Percentiles rank a stretch among this genome's conserved stretches.
phyloP scores from a whole-genome alignment of 2,797 vertebrate species.

The Sebastes diaconus region DNA sequence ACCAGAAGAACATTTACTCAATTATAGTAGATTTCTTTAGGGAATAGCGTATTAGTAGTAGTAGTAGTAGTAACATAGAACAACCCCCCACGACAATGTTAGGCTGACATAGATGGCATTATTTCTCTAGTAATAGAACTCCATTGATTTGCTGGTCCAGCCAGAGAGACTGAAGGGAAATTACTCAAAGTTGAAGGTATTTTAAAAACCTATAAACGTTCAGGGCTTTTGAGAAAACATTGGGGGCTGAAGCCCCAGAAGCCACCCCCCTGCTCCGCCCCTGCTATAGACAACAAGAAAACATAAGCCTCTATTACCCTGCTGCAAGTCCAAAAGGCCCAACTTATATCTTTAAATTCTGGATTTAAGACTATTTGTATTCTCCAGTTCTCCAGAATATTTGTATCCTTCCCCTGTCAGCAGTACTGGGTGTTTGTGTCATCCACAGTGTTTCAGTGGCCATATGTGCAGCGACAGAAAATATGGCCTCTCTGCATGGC shows the following conservation, averaged over 20 bases:
- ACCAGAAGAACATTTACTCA: not conserved
- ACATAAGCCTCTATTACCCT: no score
- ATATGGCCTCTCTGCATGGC: constrained; percentile 42
- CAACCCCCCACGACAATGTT: not conserved
- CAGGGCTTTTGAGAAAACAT: not conserved
- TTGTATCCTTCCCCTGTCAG: not conserved
- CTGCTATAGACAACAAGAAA: not conserved
- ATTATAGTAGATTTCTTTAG: not conserved
- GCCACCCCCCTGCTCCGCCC: not conserved
- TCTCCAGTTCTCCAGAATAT: not conserved
- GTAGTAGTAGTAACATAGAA: not conserved
- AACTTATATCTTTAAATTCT: no score
- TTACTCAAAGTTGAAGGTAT: not conserved
- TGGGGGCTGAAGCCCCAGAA: not conserved
- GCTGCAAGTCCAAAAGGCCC: no score
- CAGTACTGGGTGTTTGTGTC: not conserved
- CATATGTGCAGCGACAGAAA: constrained; percentile 26
- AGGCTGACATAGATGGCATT: not conserved
- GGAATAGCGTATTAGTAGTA: not conserved
- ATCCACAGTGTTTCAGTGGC: not conserved
- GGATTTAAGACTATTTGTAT: no score
- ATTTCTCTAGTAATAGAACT: not conserved
- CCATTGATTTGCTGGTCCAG: not conserved
- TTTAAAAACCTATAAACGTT: not conserved
- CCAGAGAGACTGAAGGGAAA: not conserved